Conservation (phyloP, 2,797 vertebrate genomes). For the Sebastes cheni region DNA sequence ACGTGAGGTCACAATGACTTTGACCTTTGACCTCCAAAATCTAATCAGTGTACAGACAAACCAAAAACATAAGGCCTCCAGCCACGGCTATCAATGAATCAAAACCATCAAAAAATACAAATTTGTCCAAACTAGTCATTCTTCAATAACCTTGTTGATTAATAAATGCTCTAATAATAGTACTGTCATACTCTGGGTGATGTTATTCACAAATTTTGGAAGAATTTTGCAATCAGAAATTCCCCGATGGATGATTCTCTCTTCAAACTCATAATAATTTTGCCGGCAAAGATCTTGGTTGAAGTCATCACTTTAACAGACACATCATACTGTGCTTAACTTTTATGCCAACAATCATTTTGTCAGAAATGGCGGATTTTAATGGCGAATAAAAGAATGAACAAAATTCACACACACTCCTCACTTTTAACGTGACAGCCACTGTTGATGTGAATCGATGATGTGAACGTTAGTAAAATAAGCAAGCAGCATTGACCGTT, state of each 20-base stretch:
- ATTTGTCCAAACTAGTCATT: background rate
- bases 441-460: background rate
- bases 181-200: background rate
- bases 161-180: background rate
- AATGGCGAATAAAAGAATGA: background rate
- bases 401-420: background rate
- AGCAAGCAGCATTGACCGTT: too few relatives aligned
- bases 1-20: too few relatives aligned
- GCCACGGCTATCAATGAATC: too few relatives aligned
- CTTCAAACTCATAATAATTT: background rate
- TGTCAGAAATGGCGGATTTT: background rate
- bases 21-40: too few relatives aligned
- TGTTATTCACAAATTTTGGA: background rate
- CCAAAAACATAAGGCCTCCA: too few relatives aligned
- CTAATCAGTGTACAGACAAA: too few relatives aligned
- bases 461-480: too few relatives aligned
- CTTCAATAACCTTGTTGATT: background rate
- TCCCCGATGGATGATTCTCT: background rate
- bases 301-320: background rate
- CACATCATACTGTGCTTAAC: background rate
- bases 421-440: slow-evolving; percentile 10
- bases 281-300: background rate
- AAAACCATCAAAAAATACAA: too few relatives aligned
- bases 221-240: background rate
- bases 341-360: slow-evolving; percentile 6